Conservation (phyloP, 2,113 vertebrate species). For the Nettapus auritus region DNA sequence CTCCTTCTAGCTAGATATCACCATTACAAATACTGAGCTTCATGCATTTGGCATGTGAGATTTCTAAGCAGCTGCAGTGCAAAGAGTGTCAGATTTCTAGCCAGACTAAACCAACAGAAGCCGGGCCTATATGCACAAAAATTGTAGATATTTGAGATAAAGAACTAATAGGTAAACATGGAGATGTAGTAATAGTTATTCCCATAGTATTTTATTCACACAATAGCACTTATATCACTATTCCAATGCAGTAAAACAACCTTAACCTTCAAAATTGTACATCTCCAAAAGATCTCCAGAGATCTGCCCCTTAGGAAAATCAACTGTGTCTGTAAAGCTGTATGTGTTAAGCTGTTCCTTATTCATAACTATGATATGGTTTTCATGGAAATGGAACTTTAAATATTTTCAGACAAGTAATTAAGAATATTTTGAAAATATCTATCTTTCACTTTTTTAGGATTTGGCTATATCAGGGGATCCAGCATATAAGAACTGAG, state of each 20-base stretch:
- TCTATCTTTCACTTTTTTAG: background rate
- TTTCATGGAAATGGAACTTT: background rate
- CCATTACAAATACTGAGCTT: background rate
- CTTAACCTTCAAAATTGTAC: background rate
- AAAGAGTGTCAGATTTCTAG: background rate
- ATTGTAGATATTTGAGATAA: background rate
- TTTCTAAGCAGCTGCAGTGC: background rate
- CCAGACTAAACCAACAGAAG: background rate
- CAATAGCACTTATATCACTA: background rate
- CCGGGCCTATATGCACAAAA: background rate
- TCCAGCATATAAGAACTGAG: background rate
- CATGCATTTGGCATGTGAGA: background rate
- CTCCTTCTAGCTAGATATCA: background rate
- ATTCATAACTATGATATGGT: background rate
- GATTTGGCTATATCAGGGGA: background rate
- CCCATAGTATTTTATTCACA: background rate
- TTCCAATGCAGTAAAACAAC: background rate
- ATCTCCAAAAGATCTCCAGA: background rate
- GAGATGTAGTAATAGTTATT: background rate
- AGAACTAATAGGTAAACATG: background rate
- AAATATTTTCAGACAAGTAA: background rate
- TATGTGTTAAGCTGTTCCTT: background rate
- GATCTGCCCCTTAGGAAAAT: background rate
- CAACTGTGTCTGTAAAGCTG: background rate
- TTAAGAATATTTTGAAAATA: background rate